Base-by-base conservation (phyloP, 2,888 invertebrate species). In the Drosophila mercatorum region DNA sequence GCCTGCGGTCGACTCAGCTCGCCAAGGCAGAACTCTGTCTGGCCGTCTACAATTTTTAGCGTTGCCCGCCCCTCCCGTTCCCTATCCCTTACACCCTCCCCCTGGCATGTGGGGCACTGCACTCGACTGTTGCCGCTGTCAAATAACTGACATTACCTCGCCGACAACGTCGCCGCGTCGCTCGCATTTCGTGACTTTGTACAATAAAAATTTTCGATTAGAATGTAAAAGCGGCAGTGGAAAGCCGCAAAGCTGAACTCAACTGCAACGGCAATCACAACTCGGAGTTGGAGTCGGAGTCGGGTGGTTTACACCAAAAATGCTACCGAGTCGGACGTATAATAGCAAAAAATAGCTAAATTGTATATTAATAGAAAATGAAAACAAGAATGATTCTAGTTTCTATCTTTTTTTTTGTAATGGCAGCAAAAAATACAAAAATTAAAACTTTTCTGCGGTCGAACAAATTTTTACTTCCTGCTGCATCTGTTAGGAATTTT, bases 131-230 rank as follows among this genome's bases (percentile, higher is more conserved):
- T 80, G 89, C 60, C 68, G 70, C 89, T 84, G 86, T 86, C 86
- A 86, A 86, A 86, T 86, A 86, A 86, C 86, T 89, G 86, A 89
- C 89, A 86, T 86, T 86, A 86, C 82, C 89, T 68, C 53, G 68
- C 61, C 77, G 59, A 34, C 57, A 51, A 47, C 73, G 60, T 60
- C 46, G 55, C 53, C 36, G 56, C 68, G 85, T 64, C 75, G 85
- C 76, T 72, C 68, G 73, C 90, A 77, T 89, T 84, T 87, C 86
- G 90, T 86, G 86, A 86, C 86, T 86, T 77, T 73, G 67, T 65
- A 86, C 86, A 86, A 86, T 86, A 86, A 86, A 85, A 80, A 90
- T 72, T 90, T 90, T 86, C 86, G 86, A 86, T 86, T 86, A 90
- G 86, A 86, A 86, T 86, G 75, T 89, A 86, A 90, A 90, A 83